Base-by-base conservation (phyloP, 2,797 vertebrate species). In the Adrianichthys oophorus region DNA sequence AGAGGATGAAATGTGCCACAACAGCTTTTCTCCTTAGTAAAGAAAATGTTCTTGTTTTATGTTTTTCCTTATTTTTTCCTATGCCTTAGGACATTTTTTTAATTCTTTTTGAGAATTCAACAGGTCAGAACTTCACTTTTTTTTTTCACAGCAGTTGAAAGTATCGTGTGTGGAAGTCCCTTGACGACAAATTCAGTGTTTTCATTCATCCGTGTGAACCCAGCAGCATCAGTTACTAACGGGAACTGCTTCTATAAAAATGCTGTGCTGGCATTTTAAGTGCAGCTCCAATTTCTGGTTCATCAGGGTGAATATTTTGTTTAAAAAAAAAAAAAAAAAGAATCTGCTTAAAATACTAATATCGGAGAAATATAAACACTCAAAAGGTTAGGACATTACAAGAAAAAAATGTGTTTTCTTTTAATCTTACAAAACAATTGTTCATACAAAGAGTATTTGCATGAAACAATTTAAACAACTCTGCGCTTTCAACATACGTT, bases 41-140 rank as follows among this genome's bases (percentile, higher is more conserved):
- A 59, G 56, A 48, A 68, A 41, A 57, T 21, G 45, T 56, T 15
- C 7, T 59, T 86, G 50, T 71, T 76, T 68, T 52, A 26, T 79
- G 82, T 87, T 87, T 69, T 80, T 81, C 78, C 71, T 40, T 64
- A 76, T 69, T 76, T 71, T 76, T 71, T 62, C 73, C 58, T 60
- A 53, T 56, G 53, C 44, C 62, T 70, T 56, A 43, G 63, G 37
- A 41, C 64, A 74, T 57, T 74, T 57, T 29, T 21, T 61, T 48
- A 18, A 70, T 65, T 21, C 62, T 52, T 63, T 52, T 61, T 64
- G 56, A 48, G 14, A 6, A 41, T 26, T 21, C 45, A 62, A 12
- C 21, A 61, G 48, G 67, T 78, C 66, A 81, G 46, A 71, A 57
- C 60, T 65, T 58, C 60, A 29, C 15, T n/a, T 64, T 12, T 2